These are phyloP conservation scores for Parazoanthus darwini DNA, from an alignment of 92 coral and sea anemone species.

Conservation along the genomic window DNA sequence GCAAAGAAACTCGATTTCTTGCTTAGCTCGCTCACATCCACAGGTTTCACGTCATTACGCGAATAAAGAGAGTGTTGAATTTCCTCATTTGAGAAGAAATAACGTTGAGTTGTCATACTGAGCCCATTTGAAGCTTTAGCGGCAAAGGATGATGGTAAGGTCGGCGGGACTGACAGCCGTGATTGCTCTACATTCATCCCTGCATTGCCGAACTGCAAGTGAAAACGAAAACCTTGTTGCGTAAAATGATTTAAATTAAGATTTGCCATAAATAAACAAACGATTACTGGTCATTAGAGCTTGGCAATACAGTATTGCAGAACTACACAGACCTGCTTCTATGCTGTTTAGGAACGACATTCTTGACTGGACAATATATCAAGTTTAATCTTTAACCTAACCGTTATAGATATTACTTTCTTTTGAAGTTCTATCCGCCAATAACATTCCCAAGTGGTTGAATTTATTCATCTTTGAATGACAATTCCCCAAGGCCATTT, in stretches of 20 bases:
- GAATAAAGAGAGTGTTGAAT: constrained; percentile 18
- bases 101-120: constrained; percentile 2
- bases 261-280: constrained; percentile 1
- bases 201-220: constrained; percentile 19
- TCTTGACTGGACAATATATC: not conserved
- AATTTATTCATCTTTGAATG: not conserved
- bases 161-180: not conserved
- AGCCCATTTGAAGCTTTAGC: not conserved
- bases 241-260: not conserved
- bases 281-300: no score
- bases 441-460: not conserved
- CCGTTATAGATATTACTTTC: not conserved
- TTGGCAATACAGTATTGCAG: not conserved
- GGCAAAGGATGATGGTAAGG: not conserved
- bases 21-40: not conserved
- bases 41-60: constrained; percentile 14
- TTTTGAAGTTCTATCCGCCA: not conserved
- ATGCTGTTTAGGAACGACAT: not conserved
- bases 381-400: not conserved
- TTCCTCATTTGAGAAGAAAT: constrained; percentile 5
- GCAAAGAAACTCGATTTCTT: not conserved
- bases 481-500: constrained; percentile 31
- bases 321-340: not conserved
- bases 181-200: constrained; percentile 26
- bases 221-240: not conserved